These are phyloP conservation scores for Sarcophaga caerulescens DNA, from an alignment of 2,888 invertebrate species.

Conservation along the genomic window DNA sequence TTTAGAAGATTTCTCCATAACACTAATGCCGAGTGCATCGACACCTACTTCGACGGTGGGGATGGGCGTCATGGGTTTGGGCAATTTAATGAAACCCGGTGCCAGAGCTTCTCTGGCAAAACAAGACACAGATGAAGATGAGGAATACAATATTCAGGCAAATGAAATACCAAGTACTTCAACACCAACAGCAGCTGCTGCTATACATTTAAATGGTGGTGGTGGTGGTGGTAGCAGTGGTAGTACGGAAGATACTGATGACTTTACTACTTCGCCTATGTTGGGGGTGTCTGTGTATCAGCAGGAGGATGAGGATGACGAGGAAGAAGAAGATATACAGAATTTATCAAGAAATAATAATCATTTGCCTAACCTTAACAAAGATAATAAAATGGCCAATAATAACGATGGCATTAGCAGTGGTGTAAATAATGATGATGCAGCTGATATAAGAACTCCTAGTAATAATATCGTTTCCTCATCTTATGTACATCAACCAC, in stretches of 20 bases:
- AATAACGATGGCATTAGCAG: constrained; percentile 3
- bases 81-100: constrained; percentile 44
- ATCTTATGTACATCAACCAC: neutral
- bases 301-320: constrained; percentile 1
- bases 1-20: constrained; percentile 75
- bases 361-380: constrained; percentile 23
- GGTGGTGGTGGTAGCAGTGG: neutral
- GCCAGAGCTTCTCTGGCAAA: constrained; percentile 60
- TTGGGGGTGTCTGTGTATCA: constrained; percentile 73
- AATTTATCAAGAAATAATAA: constrained; percentile 65
- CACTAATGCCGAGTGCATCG: constrained; percentile 55
- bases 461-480: constrained; percentile 11
- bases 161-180: constrained; percentile 1
- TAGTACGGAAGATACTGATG: constrained; percentile 70
- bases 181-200: constrained; percentile 22
- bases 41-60: constrained; percentile 46
- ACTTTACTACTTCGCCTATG: constrained; percentile 72
- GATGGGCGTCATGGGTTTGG: neutral
- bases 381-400: neutral
- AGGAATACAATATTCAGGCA: constrained; percentile 50
- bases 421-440: neutral
- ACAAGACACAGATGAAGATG: constrained; percentile 65
- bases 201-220: constrained; percentile 13
- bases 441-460: neutral
- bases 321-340: constrained; percentile 17